Evolutionary conservation across 2,113 vertebrate species (phyloP), one percentile per base, ranked within the genome.

Genomic region (Elachura formosa): DNA sequence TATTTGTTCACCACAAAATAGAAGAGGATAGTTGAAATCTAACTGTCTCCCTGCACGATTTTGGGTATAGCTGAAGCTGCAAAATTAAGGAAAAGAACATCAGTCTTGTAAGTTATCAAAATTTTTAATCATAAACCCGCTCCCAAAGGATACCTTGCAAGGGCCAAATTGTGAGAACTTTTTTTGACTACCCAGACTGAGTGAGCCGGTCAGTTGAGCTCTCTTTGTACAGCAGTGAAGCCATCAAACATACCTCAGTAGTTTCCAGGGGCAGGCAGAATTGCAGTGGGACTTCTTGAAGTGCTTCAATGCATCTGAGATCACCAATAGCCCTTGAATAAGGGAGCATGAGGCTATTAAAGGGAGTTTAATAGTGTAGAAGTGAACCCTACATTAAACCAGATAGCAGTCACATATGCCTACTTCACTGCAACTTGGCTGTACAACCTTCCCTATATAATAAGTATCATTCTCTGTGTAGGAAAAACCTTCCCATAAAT

Each of bases 401-500:
- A 73, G 64, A 77, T 18, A 81, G 79, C 74, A 92, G 72, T 75
- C 76, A 64, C 40, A 63, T 19, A 34, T 3, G 0, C 84, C 83
- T 84, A 28, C 22, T 51, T 83, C 81, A 79, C 10, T 84, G 88
- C 74, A 89, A n/a, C 36, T 87, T 1, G 2, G 49, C 86, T 93
- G 63, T 64, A 56, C 52, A 38, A 46, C 77, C 63, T 93, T 88
- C 86, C 52, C 87, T 79, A 10, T 49, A 74, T 94, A 96, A 96
- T 64, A 67, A 40, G 49, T 68, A 75, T 87, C 80, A 14, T 90
- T 82, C 63, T 78, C 88, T 74, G 48, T 75, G 77, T 67, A 95
- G 75, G 62, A 84, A 88, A 94, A 62, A 19, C 67, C 72, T 93
- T 94, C 94, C 89, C 82, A 96, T 87, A 84, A 95, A 93, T 77